phyloP scores from a whole-genome alignment of 2,888 invertebrate species.

The Alsophila aescularia region DNA sequence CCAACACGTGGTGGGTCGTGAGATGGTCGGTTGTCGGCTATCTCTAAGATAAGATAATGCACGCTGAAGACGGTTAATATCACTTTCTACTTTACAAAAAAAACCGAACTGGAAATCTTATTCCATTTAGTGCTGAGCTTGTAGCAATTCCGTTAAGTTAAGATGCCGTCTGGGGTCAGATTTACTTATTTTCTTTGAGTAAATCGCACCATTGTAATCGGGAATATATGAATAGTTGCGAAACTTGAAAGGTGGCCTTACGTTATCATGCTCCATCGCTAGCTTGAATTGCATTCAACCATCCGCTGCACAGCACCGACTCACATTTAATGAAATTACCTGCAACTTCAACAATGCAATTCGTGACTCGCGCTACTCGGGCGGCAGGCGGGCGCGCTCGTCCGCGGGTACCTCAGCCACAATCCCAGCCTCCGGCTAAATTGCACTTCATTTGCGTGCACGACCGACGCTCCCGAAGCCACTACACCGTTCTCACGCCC shows the following conservation, averaged over 20 bases:
- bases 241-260: conserved; percentile 1
- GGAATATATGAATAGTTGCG: conserved; percentile 1
- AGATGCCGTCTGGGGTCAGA: not conserved
- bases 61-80: conserved; percentile 30
- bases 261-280: conserved; percentile 17
- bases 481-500: conserved; percentile 69
- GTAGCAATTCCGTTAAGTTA: too few species aligned
- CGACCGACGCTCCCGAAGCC: conserved; percentile 58
- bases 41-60: conserved; percentile 39
- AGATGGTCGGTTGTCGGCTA: conserved; percentile 35
- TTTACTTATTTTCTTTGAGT: not conserved
- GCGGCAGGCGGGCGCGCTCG: conserved; percentile 43
- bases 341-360: conserved; percentile 69
- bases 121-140: conserved; percentile 7
- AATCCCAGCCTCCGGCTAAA: conserved; percentile 64
- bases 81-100: conserved; percentile 34
- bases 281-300: conserved; percentile 28
- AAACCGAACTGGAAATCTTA: conserved; percentile 8
- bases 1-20: conserved; percentile 51
- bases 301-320: conserved; percentile 31
- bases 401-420: conserved; percentile 59
- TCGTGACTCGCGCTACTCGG: conserved; percentile 55
- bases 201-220: not conserved
- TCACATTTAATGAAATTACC: conserved; percentile 67
- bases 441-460: conserved; percentile 77